Base-by-base conservation (phyloP, 2,888 invertebrate genomes). In the Ochlodes sylvanus region DNA sequence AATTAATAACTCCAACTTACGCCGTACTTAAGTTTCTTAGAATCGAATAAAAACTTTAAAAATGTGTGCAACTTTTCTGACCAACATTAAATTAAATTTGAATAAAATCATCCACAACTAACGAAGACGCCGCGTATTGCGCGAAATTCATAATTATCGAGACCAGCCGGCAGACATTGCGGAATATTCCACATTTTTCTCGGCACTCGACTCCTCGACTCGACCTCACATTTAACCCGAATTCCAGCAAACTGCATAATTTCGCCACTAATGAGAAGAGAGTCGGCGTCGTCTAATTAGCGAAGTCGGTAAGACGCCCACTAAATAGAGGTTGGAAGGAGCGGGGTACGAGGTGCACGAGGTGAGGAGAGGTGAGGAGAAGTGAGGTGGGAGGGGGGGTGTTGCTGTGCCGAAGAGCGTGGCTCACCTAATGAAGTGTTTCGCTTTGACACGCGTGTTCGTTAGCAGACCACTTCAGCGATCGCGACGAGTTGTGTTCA, bases 391-490 rank as follows among this genome's bases (percentile, higher is more conserved):
- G 71, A 68, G 70, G 72, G 61, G 77, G 76, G 70, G 75, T 70
- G 70, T 76, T 74, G 77, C 73, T 75, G 73, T 76, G 75, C 79
- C 75, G 77, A 78, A 77, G 81, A 83, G 87, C 83, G 82, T 78
- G 86, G 87, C 89, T 91, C 92, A 90, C 87, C 90, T 93, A 93
- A 92, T 93, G 92, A 92, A 93, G 92, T 91, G 91, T 90, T 87
- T 90, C 89, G 90, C 91, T 92, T 92, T 93, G 92, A 92, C 91
- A 91, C 91, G 91, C 90, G 90, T 88, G 89, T 92, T 93, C 92
- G 92, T 92, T 92, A 92, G 90, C 91, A 85, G 87, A 90, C 90
- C 90, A 90, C 92, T 92, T 84, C 83, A 88, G 79, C 80, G 79
- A 83, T 86, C 79, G 85, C 84, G 80, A 82, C 87, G 86, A 86